Evolutionary conservation across 1,140 invertebrate species (phyloP).

Genomic region (Zaprionus taronus): DNA sequence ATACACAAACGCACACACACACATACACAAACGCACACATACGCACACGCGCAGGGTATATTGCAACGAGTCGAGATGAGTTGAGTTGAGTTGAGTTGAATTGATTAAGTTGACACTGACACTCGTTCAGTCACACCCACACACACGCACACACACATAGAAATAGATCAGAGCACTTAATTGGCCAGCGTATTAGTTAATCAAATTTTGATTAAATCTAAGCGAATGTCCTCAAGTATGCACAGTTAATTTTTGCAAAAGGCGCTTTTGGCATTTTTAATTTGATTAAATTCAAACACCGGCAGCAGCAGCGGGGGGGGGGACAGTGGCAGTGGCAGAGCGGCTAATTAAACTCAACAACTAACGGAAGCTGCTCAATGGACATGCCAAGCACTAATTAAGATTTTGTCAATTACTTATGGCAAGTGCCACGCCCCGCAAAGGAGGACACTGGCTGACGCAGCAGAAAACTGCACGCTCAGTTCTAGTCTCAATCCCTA

Average conservation of each 20-base stretch:
- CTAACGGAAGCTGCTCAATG: constrained; percentile 75
- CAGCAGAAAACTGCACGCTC: constrained; percentile 69
- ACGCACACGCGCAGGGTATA: constrained; percentile 8
- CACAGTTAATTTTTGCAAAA: constrained; percentile 26
- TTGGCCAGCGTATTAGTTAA: constrained; percentile 56
- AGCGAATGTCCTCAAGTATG: constrained; percentile 41
- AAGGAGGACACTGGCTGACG: constrained; percentile 49
- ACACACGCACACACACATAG: not conserved
- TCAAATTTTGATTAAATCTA: constrained; percentile 69
- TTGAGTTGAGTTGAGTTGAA: constrained; percentile 21
- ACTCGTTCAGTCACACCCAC: constrained; percentile 30
- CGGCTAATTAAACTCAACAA: constrained; percentile 79
- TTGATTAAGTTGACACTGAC: constrained; percentile 65
- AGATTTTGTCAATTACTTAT: constrained; percentile 83
- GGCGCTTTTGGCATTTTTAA: constrained; percentile 62
- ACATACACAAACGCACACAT: not conserved
- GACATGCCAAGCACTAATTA: constrained; percentile 82
- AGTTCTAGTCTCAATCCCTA: not conserved
- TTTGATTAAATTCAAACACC: constrained; percentile 75
- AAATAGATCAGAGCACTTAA: constrained; percentile 5
- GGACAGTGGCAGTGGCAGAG: constrained; percentile 46
- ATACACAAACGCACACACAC: no score
- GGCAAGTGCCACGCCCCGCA: constrained; percentile 69
- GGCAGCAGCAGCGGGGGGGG: constrained; percentile 34
- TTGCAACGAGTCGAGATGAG: constrained; percentile 22